These are phyloP conservation scores for Lacanobia wlatinum DNA, from an alignment of 2,888 invertebrate species.

Conservation along the genomic window DNA sequence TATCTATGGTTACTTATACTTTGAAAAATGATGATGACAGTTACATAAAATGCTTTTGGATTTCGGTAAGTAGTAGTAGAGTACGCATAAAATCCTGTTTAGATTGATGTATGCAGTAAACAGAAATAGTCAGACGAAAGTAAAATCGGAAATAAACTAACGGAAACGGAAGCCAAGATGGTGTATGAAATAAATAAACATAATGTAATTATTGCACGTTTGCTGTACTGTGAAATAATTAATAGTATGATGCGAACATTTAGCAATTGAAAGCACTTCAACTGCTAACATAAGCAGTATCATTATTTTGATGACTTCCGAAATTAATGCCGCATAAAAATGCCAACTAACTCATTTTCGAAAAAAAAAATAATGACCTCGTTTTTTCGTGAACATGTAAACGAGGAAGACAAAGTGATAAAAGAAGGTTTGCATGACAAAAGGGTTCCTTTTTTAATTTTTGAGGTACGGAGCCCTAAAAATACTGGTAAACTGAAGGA, in stretches of 20 bases:
- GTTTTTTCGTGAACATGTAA: not conserved
- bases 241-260: conserved; percentile 8
- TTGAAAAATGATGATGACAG: too few species aligned
- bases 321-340: not conserved
- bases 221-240: not conserved
- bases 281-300: not conserved
- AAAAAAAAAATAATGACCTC: too few species aligned
- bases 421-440: too few species aligned
- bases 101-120: conserved; percentile 3
- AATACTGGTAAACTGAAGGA: too few species aligned
- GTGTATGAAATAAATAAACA: conserved; percentile 29
- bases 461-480: too few species aligned
- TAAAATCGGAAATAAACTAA: conserved; percentile 61
- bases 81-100: not conserved
- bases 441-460: too few species aligned
- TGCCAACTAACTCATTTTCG: not conserved
- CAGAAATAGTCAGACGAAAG: conserved; percentile 39
- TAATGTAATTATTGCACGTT: conserved; percentile 12
- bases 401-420: not conserved
- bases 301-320: not conserved
- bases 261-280: not conserved
- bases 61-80: not conserved
- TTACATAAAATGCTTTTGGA: not conserved
- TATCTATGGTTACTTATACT: too few species aligned
- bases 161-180: conserved; percentile 57